Evolutionary conservation across 1,140 invertebrate genomes (phyloP).

Genomic region (Sycophaga agraensis): DNA sequence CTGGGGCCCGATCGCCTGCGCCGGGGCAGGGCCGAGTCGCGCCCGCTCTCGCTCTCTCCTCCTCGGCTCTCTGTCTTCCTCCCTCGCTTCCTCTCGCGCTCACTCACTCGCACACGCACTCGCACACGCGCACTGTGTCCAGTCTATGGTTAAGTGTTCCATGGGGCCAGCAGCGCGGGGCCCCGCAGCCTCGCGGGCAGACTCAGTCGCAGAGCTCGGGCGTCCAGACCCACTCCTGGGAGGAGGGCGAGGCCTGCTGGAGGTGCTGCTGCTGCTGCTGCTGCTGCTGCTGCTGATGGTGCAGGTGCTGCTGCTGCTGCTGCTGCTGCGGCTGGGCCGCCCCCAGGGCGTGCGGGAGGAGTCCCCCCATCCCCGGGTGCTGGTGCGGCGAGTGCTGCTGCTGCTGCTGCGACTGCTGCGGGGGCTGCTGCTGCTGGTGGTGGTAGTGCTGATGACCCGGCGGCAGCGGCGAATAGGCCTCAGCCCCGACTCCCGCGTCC

Average conservation of each 20-base stretch:
- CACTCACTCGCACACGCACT: background rate
- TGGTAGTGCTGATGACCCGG: slow-evolving; percentile 55
- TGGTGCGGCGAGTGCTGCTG: slow-evolving; percentile 47
- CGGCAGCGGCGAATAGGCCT: slow-evolving; percentile 56
- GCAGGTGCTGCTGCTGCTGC: slow-evolving; percentile 39
- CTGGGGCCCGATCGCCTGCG: too few species aligned
- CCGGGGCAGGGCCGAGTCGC: too few species aligned
- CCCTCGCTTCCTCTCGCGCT: background rate
- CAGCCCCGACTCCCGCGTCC: slow-evolving; percentile 50
- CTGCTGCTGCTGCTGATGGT: slow-evolving; percentile 44
- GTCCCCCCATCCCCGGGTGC: too few species aligned
- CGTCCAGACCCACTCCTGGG: slow-evolving; percentile 54
- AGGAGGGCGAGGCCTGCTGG: slow-evolving; percentile 40
- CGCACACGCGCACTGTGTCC: background rate
- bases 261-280: slow-evolving; percentile 54
- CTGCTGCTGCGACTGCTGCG: slow-evolving; percentile 45
- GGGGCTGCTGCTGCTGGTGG: slow-evolving; percentile 41
- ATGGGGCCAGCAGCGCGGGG: too few species aligned
- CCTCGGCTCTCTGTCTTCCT: too few species aligned
- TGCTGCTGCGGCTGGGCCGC: slow-evolving; percentile 47
- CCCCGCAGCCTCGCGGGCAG: too few species aligned
- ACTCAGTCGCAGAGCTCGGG: slow-evolving; percentile 52
- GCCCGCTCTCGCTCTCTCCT: slow-evolving; percentile 24
- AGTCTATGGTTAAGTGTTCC: too few species aligned
- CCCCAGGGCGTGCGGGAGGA: slow-evolving; percentile 46